Evolutionary conservation across 2,888 invertebrate species (phyloP).

Genomic region (Dendrolimus pini): DNA sequence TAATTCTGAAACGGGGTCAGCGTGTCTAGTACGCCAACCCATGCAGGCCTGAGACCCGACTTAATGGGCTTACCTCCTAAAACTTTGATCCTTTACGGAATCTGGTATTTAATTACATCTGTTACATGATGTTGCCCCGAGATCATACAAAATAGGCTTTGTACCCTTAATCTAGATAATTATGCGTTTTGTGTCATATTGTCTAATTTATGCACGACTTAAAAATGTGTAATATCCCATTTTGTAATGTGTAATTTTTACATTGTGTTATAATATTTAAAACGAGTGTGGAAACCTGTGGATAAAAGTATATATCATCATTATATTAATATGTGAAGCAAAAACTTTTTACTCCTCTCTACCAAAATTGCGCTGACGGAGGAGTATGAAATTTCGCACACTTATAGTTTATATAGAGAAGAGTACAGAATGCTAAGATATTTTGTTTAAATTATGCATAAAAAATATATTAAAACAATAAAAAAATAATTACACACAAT

Average conservation of each 20-base stretch:
- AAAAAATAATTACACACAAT: too few relatives aligned
- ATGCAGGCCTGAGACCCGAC: not conserved
- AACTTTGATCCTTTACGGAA: conserved; percentile 27
- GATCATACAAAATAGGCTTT: conserved; percentile 11
- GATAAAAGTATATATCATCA: too few relatives aligned
- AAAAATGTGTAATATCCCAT: not conserved
- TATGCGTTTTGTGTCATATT: not conserved
- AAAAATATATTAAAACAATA: too few relatives aligned
- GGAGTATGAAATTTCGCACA: too few relatives aligned
- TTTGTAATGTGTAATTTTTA: not conserved
- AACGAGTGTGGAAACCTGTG: not conserved
- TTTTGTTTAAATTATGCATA: too few relatives aligned
- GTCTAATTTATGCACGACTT: not conserved
- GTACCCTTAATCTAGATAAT: not conserved
- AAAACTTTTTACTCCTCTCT: too few relatives aligned
- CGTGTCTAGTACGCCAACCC: not conserved
- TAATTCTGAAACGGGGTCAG: not conserved
- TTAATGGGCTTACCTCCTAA: conserved; percentile 20
- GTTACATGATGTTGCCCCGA: conserved; percentile 17
- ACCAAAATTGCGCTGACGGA: too few relatives aligned
- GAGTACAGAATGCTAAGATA: too few relatives aligned
- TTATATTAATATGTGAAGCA: too few relatives aligned
- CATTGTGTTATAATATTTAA: not conserved
- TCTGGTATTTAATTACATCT: conserved; percentile 30
- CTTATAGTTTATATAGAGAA: too few relatives aligned